These are phyloP conservation scores for Lipotes vexillifer DNA, from an alignment of 2,113 vertebrate genomes.

Conservation along the genomic window DNA sequence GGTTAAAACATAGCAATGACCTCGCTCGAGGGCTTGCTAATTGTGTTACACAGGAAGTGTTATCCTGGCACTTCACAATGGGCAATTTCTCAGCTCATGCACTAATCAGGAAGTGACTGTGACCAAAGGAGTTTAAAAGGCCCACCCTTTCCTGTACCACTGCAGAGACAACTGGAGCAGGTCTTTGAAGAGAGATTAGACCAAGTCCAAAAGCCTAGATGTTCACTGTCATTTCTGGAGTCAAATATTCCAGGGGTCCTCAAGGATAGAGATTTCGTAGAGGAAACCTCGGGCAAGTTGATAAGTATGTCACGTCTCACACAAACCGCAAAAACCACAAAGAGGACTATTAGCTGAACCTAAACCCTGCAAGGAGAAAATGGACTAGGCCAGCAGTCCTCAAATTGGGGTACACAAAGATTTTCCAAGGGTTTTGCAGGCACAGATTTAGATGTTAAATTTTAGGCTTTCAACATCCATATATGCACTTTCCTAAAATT, in stretches of 20 bases:
- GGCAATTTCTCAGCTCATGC: not conserved
- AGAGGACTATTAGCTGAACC: not conserved
- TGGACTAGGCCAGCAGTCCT: not conserved
- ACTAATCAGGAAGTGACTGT: slow-evolving; percentile 37
- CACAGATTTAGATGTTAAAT: not conserved
- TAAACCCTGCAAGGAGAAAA: not conserved
- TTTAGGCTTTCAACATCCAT: not conserved
- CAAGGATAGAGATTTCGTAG: not conserved
- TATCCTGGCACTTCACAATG: slow-evolving; percentile 48
- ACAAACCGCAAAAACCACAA: not conserved
- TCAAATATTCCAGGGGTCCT: not conserved
- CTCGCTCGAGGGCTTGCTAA: not conserved
- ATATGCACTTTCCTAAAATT: not conserved
- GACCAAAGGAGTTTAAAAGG: not conserved
- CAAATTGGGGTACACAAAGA: not conserved
- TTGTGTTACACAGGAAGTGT: slow-evolving; percentile 58
- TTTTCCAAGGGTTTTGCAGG: not conserved
- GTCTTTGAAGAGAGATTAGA: not conserved
- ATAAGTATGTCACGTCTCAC: not conserved
- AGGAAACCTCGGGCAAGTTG: not conserved
- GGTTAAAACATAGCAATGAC: not conserved
- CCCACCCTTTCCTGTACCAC: slow-evolving; percentile 7
- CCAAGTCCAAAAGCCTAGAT: not conserved
- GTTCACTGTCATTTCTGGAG: not conserved
- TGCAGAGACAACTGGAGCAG: not conserved